Evolutionary conservation across 2,113 vertebrate genomes (phyloP).

Genomic region (Piaya cayana): DNA sequence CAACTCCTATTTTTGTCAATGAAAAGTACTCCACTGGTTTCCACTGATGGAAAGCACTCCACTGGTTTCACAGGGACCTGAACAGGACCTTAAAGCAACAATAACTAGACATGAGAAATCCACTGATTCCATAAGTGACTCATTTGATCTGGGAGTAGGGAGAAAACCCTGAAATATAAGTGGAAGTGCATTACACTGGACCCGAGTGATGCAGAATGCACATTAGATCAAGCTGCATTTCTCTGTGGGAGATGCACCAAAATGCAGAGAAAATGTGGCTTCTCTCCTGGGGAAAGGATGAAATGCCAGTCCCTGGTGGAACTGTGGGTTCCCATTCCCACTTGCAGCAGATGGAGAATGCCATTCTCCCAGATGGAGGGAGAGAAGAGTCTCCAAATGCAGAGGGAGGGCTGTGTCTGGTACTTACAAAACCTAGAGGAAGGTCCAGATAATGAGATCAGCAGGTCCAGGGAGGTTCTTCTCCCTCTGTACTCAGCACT

Average conservation of each 20-base stretch:
- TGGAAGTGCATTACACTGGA: not conserved
- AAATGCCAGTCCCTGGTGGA: not conserved
- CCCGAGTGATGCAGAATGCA: not conserved
- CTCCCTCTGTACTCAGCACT: too few relatives aligned
- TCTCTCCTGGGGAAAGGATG: not conserved
- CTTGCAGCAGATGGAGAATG: not conserved
- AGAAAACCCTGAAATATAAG: not conserved
- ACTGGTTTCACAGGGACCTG: not conserved
- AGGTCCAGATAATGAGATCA: not conserved
- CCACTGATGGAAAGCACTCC: not conserved
- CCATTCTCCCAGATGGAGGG: not conserved
- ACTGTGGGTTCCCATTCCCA: not conserved
- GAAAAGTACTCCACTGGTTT: not conserved
- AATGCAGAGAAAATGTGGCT: not conserved
- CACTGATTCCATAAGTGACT: not conserved
- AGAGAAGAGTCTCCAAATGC: not conserved
- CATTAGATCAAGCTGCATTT: not conserved
- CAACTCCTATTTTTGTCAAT: not conserved
- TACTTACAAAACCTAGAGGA: constrained; percentile 24
- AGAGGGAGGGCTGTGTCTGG: not conserved
- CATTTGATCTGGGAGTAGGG: not conserved
- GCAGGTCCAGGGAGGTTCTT: too few relatives aligned
- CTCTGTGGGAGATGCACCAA: not conserved
- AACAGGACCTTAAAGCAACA: not conserved
- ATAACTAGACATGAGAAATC: not conserved